Base-by-base conservation (phyloP, 2,888 invertebrate genomes). In the Zygothrica quintamaculata region DNA sequence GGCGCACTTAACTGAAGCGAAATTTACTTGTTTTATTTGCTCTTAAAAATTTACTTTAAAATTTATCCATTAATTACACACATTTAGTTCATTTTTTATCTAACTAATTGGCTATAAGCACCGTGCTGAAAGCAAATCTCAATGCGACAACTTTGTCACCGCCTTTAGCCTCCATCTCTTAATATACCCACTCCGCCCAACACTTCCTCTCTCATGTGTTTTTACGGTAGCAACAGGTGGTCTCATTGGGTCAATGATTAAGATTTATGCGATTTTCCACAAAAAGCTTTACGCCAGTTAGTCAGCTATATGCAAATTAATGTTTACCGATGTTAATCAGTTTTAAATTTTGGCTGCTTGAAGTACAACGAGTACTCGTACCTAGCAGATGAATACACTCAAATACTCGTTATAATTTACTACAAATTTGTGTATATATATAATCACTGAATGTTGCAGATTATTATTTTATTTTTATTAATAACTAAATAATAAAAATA, bases 241-340 rank as follows among this genome's bases (percentile, higher is more conserved):
- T 72, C 46, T 61, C 11, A 31, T 59, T 60, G 13, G 43, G 13
- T 52, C 34, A 40, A 8, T 39, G 25, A 39, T 37, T 48, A n/a
- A 40, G 43, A 73, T 73, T 73, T 44, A 71, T 71, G 47, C 34
- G 47, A 39, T 66, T 67, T 56, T 55, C 9, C 42, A 53, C 25
- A 55, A 60, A 37, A 48, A 26, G 12, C 12, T 12, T 12, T 34
- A 4, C 5, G 13, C 12, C 13, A 8, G 13, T n/a, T n/a, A 34
- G 34, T n/a, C n/a, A 12, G 29, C 29, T n/a, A 39, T 53, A 64
- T 73, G 71, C 51, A 67, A 73, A 71, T 67, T 36, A 13, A 57
- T 11, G 22, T 26, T 22, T 33, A 37, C 12, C 15, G 22, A 25
- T 34, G 46, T 53, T 37, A 42, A 29, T 29, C n/a, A 36, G 13